phyloP scores from a whole-genome alignment of 2,113 vertebrate genomes.

The Daubentonia madagascariensis region DNA sequence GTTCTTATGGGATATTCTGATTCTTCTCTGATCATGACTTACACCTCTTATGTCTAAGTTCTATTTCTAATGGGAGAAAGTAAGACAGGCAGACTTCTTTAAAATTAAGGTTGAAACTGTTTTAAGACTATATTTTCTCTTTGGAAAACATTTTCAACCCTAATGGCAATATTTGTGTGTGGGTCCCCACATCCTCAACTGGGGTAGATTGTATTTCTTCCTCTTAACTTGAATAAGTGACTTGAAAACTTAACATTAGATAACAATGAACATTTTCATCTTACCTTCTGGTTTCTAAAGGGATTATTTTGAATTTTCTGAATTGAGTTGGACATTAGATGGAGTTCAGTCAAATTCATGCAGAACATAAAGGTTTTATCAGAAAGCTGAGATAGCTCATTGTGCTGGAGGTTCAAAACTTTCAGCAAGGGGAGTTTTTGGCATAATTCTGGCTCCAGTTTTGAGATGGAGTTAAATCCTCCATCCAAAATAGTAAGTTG shows the following conservation, averaged over 20 bases:
- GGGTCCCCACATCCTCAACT: fast-evolving
- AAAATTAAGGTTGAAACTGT: not conserved
- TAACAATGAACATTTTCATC: not conserved
- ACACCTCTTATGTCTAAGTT: not conserved
- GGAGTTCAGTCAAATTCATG: conserved; percentile 81
- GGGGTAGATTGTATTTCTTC: not conserved
- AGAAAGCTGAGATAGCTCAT: conserved; percentile 85
- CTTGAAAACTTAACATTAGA: not conserved
- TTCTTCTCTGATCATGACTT: not conserved
- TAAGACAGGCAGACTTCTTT: not conserved
- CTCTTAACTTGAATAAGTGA: not conserved
- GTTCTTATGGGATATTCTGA: not conserved
- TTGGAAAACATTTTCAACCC: not conserved
- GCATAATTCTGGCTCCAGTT: conserved; percentile 86
- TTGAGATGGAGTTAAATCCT: conserved; percentile 89
- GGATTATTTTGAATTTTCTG: conserved; percentile 84
- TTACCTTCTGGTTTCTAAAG: conserved; percentile 87
- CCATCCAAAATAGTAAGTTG: conserved; percentile 85
- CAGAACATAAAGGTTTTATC: conserved; percentile 85
- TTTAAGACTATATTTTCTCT: not conserved
- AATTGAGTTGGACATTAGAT: conserved; percentile 87
- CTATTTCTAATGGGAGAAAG: not conserved
- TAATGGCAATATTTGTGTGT: not conserved
- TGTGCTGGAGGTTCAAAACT: conserved; percentile 88
- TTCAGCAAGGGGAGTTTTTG: conserved; percentile 82